Percentiles rank a stretch among this genome's conserved stretches.
phyloP scores from a whole-genome alignment of 2,113 vertebrate species.

The Pungitius pungitius region DNA sequence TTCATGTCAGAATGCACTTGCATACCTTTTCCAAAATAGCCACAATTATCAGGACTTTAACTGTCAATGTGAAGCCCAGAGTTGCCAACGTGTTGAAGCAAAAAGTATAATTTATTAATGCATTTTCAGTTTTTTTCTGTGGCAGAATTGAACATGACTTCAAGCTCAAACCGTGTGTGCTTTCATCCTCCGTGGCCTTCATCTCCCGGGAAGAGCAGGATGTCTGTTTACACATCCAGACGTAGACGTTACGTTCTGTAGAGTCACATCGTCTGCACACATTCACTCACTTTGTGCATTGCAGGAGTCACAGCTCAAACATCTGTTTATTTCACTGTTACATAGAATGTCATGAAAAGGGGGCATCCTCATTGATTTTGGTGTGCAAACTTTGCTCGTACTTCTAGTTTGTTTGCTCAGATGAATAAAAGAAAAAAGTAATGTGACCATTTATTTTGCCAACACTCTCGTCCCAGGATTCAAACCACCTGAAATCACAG shows the following conservation, averaged over 20 bases:
- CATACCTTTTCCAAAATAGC: conserved; percentile 45
- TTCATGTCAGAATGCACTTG: conserved; percentile 32
- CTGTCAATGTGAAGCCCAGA: conserved; percentile 16
- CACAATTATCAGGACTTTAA: conserved; percentile 38
- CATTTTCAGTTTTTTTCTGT: background rate
- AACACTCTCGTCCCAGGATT: background rate
- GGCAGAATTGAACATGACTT: background rate
- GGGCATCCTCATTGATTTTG: background rate
- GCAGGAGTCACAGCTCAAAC: background rate
- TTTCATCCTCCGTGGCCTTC: background rate
- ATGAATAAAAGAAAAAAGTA: no score
- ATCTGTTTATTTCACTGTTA: background rate
- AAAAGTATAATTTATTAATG: conserved; percentile 5
- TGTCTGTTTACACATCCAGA: background rate
- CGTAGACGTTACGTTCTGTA: no score
- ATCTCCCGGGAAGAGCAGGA: background rate
- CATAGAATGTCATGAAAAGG: background rate
- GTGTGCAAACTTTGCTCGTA: background rate
- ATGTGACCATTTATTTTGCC: background rate
- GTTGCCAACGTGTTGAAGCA: conserved; percentile 9
- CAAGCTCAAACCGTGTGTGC: background rate
- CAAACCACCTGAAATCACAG: background rate
- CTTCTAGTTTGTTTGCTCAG: no score
- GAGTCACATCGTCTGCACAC: background rate
- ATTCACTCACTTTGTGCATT: background rate